These are phyloP conservation scores for Nasonovia ribisnigri DNA, from an alignment of 2,888 invertebrate species.

Conservation along the genomic window DNA sequence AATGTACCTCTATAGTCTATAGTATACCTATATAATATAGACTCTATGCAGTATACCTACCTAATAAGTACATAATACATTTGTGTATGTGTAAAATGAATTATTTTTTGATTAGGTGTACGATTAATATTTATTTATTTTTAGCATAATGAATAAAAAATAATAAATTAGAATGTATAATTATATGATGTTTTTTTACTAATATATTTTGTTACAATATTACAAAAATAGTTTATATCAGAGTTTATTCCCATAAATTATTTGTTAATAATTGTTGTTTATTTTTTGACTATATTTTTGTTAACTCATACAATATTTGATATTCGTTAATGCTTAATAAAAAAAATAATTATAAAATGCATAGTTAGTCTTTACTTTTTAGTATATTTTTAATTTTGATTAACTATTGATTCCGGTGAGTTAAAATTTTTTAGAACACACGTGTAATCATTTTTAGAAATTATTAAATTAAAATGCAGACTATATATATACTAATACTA, in stretches of 20 bases:
- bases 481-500: neutral
- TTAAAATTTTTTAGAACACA: neutral
- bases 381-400: neutral
- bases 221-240: neutral
- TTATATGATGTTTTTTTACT: neutral
- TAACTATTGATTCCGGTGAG: neutral
- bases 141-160: neutral
- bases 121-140: neutral
- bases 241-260: neutral
- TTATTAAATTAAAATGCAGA: neutral
- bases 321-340: neutral
- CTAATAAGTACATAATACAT: neutral
- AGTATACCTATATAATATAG: neutral
- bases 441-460: neutral
- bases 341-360: neutral
- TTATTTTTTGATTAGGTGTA: neutral
- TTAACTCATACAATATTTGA: neutral
- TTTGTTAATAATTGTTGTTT: constrained; percentile 17
- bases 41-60: too few relatives aligned
- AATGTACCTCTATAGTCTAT: neutral
- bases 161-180: neutral
- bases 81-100: neutral
- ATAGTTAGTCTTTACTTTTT: neutral
- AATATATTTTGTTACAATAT: constrained; percentile 1
- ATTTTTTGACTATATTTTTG: neutral